Conservation (phyloP, 1,140 invertebrate species). For the Gonatopus flavifemur region DNA sequence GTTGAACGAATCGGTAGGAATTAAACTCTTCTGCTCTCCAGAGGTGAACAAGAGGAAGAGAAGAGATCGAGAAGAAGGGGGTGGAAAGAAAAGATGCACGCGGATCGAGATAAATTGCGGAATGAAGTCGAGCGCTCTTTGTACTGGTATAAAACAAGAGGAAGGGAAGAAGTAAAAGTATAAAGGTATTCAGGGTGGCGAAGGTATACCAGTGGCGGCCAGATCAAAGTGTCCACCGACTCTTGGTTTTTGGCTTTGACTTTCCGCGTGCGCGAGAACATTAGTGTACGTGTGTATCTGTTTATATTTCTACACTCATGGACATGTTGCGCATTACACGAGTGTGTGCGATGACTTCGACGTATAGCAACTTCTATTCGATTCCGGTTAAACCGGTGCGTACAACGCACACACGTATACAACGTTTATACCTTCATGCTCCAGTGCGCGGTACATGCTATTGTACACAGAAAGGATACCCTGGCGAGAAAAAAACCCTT, state of each 20-base stretch:
- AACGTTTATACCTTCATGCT: no score
- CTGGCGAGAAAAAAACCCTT: no score
- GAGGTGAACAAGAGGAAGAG: no score
- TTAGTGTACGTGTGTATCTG: slow-evolving; percentile 18
- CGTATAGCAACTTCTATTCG: slow-evolving; percentile 29
- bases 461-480: no score
- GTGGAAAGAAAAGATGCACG: no score
- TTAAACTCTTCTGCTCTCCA: no score
- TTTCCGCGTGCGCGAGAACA: slow-evolving; percentile 26
- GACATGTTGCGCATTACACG: slow-evolving; percentile 15
- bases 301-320: slow-evolving; percentile 15
- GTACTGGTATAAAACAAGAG: background rate
- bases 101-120: no score
- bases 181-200: slow-evolving; percentile 46
- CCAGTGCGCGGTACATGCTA: no score
- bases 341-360: slow-evolving; percentile 22
- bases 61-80: no score
- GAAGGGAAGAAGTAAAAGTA: slow-evolving; percentile 10
- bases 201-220: slow-evolving; percentile 43
- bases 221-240: slow-evolving; percentile 48
- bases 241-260: slow-evolving; percentile 36
- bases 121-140: no score
- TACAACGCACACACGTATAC: slow-evolving; percentile 13
- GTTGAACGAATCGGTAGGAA: no score
- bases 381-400: slow-evolving; percentile 47